Evolutionary conservation across 1,140 invertebrate species (phyloP), one percentile per base, ranked within the genome.

Genomic region (Cataglyphis hispanica): DNA sequence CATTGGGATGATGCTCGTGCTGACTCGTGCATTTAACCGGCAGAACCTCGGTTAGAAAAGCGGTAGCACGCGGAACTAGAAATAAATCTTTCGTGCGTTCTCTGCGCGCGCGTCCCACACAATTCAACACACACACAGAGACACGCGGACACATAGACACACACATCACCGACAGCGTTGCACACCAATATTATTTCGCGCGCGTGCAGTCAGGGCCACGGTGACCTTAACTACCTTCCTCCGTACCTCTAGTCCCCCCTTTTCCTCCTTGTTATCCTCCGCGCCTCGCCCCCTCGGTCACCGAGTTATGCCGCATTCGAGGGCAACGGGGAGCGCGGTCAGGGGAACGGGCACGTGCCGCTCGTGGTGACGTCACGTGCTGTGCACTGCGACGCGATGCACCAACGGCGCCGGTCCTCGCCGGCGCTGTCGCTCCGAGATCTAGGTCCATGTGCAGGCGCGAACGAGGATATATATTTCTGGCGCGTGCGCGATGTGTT

Each of bases 191-290:
- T 92, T 89, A 91, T 93, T 92, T 91, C 89, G 90, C 93, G 94
- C 93, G 93, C 93, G 92, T 94, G 94, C 93, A 95, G 93, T 94
- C 94, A 95, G 93, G 94, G 94, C 93, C 94, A 92, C 93, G 90
- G 93, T 95, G 94, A 95, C 94, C 94, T 95, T 94, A 94, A 91
- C 89, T 91, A 85, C 85, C 83, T 87, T 89, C 86, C 74, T 85
- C 91, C 84, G 74, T 80, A 86, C 86, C 80, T 63, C 72, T 80
- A 69, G 84, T 61, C 84, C 53, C 72, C 43, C 64, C 56, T 40
- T 43, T 69, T 67, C 81, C 69, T 67, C 84, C 74, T 86, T 56
- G 84, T 81, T 75, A 43, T 83, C 19, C 11, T 64, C 43, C 8
- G 66, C 80, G 27, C 25, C 37, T 7, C 22, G 27, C 85, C 63